Evolutionary conservation across 2,888 invertebrate species (phyloP).

Genomic region (Yponomeuta plumbellus): DNA sequence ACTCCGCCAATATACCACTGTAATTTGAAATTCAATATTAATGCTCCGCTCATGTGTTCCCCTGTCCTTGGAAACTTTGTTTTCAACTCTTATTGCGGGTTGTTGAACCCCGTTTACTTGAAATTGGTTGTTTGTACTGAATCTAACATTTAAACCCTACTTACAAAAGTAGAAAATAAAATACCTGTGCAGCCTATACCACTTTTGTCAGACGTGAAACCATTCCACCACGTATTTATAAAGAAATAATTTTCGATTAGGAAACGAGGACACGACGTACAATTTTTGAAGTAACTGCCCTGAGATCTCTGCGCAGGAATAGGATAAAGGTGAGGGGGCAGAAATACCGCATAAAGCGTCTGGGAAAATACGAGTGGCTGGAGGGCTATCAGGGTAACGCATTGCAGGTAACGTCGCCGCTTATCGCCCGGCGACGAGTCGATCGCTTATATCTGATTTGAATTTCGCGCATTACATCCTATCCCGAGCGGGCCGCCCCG

Average conservation of each 20-base stretch:
- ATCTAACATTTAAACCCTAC: no score
- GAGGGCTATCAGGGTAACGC: conserved; percentile 40
- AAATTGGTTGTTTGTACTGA: neutral
- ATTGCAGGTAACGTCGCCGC: conserved; percentile 41
- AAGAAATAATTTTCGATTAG: no score
- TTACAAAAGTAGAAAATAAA: no score
- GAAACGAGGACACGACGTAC: no score
- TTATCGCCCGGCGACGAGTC: conserved; percentile 47
- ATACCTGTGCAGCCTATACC: no score
- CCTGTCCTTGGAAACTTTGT: conserved; percentile 15
- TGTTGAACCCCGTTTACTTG: neutral
- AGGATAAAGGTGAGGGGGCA: conserved; percentile 4
- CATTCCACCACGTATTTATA: no score
- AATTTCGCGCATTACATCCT: conserved; percentile 64
- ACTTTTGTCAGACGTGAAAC: no score
- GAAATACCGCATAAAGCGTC: neutral
- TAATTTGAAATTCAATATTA: conserved; percentile 51
- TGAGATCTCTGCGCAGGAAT: no score
- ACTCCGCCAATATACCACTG: conserved; percentile 27
- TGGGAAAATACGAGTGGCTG: conserved; percentile 37
- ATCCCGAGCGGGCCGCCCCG: conserved; percentile 34
- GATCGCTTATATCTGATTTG: conserved; percentile 67
- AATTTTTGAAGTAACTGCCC: no score
- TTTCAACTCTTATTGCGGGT: conserved; percentile 3
- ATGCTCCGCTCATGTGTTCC: conserved; percentile 29